Evolutionary conservation across 2,888 invertebrate species (phyloP), one percentile per base, ranked within the genome.

Genomic region (Stenurella melanura): DNA sequence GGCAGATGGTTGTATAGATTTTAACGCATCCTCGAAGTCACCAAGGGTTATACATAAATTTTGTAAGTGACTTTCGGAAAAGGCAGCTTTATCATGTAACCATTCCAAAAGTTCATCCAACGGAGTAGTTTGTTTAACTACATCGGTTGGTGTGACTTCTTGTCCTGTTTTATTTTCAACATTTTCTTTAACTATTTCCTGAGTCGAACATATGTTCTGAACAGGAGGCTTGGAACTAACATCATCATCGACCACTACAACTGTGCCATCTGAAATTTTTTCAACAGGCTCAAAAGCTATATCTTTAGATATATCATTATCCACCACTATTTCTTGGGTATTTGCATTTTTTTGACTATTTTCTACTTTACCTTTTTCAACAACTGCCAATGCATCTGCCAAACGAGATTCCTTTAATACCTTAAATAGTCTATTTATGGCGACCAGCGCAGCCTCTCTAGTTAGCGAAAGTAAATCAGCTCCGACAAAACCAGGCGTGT

Each of bases 401-500:
- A 19, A 19, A 26, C 26, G 66, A 66, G 50, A 17, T n/a, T 67
- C 26, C 21, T 56, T 67, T 67, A 67, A 21, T n/a, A 21, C 15
- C 15, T 67, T 15, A 54, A 67, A 54, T 67, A 67, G 12, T 26
- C 95, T 92, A 70, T 78, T 95, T 0, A 97, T 95, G 61, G 98
- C 97, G 82, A 93, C 93, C 88, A 96, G 95, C 11, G 96, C 96
- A 1, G 98, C 97, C 89, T 97, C 96, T 79, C 96, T 93, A 0
- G 96, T 93, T 72, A 98, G 91, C 0, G 96, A 94, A 88, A 95
- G 92, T 82, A 99, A 90, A 92, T 99, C 98, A 5, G 97, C 98
- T 15, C 98, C 99, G 50, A 98, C 98, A 91, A 95, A 99, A 0
- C 99, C 99, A 0, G 99, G 99, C 9, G 98, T 98, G 69, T 95